Base-by-base conservation (phyloP, 2,797 vertebrate species). In the Fistularia tabacaria region DNA sequence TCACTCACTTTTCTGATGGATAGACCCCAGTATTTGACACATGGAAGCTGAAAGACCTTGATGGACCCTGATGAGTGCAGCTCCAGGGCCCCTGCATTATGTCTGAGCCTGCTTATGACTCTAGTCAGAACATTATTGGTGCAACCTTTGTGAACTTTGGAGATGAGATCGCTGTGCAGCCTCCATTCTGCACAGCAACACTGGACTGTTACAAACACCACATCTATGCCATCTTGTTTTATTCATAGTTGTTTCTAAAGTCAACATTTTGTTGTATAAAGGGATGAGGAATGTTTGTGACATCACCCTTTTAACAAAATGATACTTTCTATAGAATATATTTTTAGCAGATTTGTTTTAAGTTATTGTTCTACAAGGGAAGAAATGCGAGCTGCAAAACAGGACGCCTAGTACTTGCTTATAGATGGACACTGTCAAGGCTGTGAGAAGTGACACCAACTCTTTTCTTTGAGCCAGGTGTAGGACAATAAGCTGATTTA, bases 261-360 rank as follows among this genome's bases (percentile, higher is more conserved):
- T 62, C 36, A 70, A 54, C 59, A 54, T 37, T 38, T 41, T 58
- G 70, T 63, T 25, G 52, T 42, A 51, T 64, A 44, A 73, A 59
- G 46, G 76, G 77, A 74, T 74, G 65, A 54, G 64, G 71, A 80
- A 71, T 71, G 73, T 77, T 59, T 75, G 65, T 72, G 61, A 77
- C 48, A 59, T 77, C 44, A 69, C 76, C 60, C 57, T 68, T 64
- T 68, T 57, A 46, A 51, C 67, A 44, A 57, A 51, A 50, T 25
- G 46, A 53, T 38, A 37, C n/a, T 45, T 43, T 58, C 43, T 36
- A 46, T 10, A 52, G 42, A 51, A 73, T 64, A 1, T 74, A 66
- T 76, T 65, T 77, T 69, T 73, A 57, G 14, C 61, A 52, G 46
- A 54, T 50, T 59, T 62, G n/a, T 49, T 74, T 66, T 55, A 48